Conservation (phyloP, 2,797 vertebrate genomes). For the Ctenopoma kingsleyae region DNA sequence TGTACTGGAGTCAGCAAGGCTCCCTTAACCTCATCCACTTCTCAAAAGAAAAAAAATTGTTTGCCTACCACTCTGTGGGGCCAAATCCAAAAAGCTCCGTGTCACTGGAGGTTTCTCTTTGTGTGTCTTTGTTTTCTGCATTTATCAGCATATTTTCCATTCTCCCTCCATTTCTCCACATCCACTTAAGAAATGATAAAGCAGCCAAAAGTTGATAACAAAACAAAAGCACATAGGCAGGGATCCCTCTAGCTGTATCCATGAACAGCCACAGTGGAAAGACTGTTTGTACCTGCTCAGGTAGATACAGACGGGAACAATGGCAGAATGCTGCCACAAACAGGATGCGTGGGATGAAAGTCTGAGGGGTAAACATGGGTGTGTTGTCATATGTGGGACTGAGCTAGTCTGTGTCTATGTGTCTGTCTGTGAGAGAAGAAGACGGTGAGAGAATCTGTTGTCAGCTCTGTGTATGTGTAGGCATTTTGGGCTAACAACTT, state of each 20-base stretch:
- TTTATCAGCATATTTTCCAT: slow-evolving; percentile 64
- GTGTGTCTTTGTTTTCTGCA: slow-evolving; percentile 60
- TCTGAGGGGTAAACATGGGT: slow-evolving; percentile 69
- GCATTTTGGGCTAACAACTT: slow-evolving; percentile 64
- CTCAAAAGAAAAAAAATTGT: neutral
- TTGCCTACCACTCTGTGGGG: slow-evolving; percentile 26
- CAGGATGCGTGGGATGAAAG: slow-evolving; percentile 75
- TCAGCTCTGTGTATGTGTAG: slow-evolving; percentile 57
- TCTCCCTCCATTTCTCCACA: slow-evolving; percentile 39
- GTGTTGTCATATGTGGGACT: slow-evolving; percentile 80
- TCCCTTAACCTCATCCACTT: slow-evolving; percentile 13
- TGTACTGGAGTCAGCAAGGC: slow-evolving; percentile 11
- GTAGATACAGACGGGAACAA: slow-evolving; percentile 65
- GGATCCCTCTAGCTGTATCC: slow-evolving; percentile 43
- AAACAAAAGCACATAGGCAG: slow-evolving; percentile 58
- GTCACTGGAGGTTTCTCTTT: slow-evolving; percentile 57
- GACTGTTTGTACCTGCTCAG: slow-evolving; percentile 63
- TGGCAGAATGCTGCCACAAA: slow-evolving; percentile 67
- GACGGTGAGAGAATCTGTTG: slow-evolving; percentile 50
- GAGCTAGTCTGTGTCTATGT: slow-evolving; percentile 28
- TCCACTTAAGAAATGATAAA: slow-evolving; percentile 65
- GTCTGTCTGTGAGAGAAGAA: slow-evolving; percentile 38
- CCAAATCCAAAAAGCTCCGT: slow-evolving; percentile 43
- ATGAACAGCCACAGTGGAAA: slow-evolving; percentile 46
- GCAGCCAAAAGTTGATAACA: slow-evolving; percentile 64